Percentiles rank a stretch among this genome's conserved stretches.
phyloP scores from a whole-genome alignment of 2,797 vertebrate species.

The Sebastolobus altivelis region DNA sequence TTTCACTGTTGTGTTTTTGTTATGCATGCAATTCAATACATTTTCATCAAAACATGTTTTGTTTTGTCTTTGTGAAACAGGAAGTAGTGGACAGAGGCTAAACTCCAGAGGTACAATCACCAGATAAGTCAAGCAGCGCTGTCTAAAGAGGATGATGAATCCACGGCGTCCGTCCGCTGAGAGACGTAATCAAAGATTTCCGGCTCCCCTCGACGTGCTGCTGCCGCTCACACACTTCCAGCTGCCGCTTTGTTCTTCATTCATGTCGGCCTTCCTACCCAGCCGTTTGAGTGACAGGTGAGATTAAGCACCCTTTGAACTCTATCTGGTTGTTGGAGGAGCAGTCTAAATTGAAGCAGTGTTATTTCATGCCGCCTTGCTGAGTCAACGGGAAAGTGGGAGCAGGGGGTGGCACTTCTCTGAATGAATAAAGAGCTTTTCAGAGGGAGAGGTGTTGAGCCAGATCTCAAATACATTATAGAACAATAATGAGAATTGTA shows the following conservation, averaged over 20 bases:
- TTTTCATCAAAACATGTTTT: slow-evolving; percentile 3
- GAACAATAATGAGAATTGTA: slow-evolving; percentile 81
- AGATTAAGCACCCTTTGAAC: slow-evolving; percentile 85
- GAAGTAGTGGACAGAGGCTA: not conserved
- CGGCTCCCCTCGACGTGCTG: slow-evolving; percentile 24
- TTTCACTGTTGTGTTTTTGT: not conserved
- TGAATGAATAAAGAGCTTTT: slow-evolving; percentile 83
- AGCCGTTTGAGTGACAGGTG: slow-evolving; percentile 76
- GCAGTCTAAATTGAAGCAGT: slow-evolving; percentile 81
- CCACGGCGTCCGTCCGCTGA: slow-evolving; percentile 1
- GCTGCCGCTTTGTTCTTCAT: slow-evolving; percentile 68
- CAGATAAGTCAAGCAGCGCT: not conserved
- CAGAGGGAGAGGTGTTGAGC: slow-evolving; percentile 63
- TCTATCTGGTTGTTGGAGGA: slow-evolving; percentile 80
- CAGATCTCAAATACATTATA: slow-evolving; percentile 77
- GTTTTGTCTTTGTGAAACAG: slow-evolving; percentile 25
- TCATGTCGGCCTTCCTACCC: slow-evolving; percentile 57
- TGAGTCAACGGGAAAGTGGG: slow-evolving; percentile 81
- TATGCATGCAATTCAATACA: not conserved
- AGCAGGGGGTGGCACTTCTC: slow-evolving; percentile 64
- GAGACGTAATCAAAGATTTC: slow-evolving; percentile 54
- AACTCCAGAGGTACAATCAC: not conserved
- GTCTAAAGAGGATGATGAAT: slow-evolving; percentile 19
- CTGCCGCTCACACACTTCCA: slow-evolving; percentile 46
- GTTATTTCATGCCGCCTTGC: slow-evolving; percentile 81